Conservation (phyloP, 2,888 invertebrate genomes). For the Acrobasis consociella region DNA sequence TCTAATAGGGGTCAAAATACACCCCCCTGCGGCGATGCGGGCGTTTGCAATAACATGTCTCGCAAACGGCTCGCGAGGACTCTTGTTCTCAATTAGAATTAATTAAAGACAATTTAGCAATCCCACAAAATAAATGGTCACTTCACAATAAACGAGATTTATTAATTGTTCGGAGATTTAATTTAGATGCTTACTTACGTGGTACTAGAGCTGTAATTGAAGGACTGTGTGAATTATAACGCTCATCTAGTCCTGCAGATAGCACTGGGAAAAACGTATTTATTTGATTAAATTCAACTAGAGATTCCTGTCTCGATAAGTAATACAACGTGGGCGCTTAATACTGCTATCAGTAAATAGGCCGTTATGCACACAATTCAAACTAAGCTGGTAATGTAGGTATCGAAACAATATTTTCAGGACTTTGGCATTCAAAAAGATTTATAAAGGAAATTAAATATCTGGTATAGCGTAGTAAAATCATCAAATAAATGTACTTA, state of each 20-base stretch:
- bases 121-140: conserved; percentile 70
- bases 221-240: conserved; percentile 9
- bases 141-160: conserved; percentile 76
- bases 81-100: conserved; percentile 72
- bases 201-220: conserved; percentile 18
- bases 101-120: conserved; percentile 82
- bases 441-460: no score
- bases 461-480: no score
- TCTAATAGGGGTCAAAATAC: conserved; percentile 60
- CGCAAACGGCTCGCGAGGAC: conserved; percentile 67
- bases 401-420: no score
- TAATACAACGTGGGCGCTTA: no score
- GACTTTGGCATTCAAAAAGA: no score
- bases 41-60: conserved; percentile 71
- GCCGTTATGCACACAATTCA: no score
- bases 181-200: conserved; percentile 18
- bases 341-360: no score
- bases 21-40: conserved; percentile 65
- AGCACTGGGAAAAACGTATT: background rate
- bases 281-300: background rate
- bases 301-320: background rate
- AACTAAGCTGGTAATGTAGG: no score
- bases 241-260: background rate
- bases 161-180: conserved; percentile 48
- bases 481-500: no score